Conservation (phyloP, 2,888 invertebrate species). For the Amphipoea oculea region DNA sequence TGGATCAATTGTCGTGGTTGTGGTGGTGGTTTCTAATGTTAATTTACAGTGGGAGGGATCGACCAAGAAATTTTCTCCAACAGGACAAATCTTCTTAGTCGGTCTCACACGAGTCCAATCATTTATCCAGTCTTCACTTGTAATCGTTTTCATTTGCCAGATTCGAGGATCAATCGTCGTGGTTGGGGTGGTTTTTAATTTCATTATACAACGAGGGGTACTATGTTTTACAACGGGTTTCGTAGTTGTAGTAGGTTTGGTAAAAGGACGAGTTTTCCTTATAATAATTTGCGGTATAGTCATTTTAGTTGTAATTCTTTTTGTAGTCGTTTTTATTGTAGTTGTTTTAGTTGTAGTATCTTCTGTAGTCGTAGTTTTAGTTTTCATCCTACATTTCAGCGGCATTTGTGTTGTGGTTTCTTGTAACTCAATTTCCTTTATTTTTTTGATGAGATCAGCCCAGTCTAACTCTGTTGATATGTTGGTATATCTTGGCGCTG, state of each 20-base stretch:
- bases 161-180: background rate
- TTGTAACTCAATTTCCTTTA: background rate
- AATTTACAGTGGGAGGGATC: background rate
- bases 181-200: background rate
- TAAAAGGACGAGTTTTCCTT: background rate
- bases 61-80: no score
- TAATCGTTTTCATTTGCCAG: background rate
- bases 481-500: slow-evolving; percentile 27
- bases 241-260: background rate
- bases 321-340: background rate
- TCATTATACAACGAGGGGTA: background rate
- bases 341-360: background rate
- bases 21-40: background rate
- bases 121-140: background rate
- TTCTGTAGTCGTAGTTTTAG: background rate
- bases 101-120: slow-evolving; percentile 8
- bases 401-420: background rate
- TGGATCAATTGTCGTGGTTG: background rate
- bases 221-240: background rate
- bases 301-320: background rate
- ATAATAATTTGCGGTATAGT: background rate
- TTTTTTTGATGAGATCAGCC: slow-evolving; percentile 6
- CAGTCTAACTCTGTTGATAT: slow-evolving; percentile 12
- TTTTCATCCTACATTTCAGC: background rate
- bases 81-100: background rate